Base-by-base conservation (phyloP, 2,888 invertebrate genomes). In the Drosophila neotestacea region DNA sequence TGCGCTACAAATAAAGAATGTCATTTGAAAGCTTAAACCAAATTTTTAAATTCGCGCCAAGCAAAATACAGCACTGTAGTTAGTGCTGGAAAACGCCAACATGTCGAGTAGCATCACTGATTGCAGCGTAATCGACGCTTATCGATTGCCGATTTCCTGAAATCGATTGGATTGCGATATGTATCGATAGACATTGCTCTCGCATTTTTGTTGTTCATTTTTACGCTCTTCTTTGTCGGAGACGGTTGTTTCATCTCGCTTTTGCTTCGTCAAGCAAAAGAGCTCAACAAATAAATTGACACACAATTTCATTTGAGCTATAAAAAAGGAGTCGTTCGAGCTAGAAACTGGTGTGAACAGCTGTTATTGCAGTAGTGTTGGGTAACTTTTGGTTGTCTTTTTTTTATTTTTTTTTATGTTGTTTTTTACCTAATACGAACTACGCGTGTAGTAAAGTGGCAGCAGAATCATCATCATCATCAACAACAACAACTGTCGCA, bases 141-240 rank as follows among this genome's bases (percentile, higher is more conserved):
- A 58, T 66, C 61, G 50, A 36, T 51, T 2, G 6, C 4, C n/a
- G 27, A 58, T 22, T 7, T 11, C 0, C 42, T 28, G 34, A 4
- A 11, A 58, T 10, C 41, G 38, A 16, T 46, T 11, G 7, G 5
- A 22, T 11, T 28, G 7, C 58, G 66, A 65, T 62, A 38, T 13
- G 4, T 72, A 67, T 63, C 77, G 74, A 67, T 63, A 36, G 50
- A 10, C 13, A 22, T 11, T 28, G 41, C 41, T 63, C 56, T 63
- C 56, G 41, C 28, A 16, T 50, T 51, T 73, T 73, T 76, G 78
- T 77, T 76, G 73, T 77, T 73, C 75, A 76, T 76, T 76, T 76
- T 77, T 76, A 77, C 75, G 75, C 75, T 76, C 73, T 75, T 72
- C 75, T 74, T 79, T 66, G 76, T 74, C 79, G 70, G 76, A 74